Conservation (phyloP, 2,888 invertebrate genomes). For the Chalcis sispes region DNA sequence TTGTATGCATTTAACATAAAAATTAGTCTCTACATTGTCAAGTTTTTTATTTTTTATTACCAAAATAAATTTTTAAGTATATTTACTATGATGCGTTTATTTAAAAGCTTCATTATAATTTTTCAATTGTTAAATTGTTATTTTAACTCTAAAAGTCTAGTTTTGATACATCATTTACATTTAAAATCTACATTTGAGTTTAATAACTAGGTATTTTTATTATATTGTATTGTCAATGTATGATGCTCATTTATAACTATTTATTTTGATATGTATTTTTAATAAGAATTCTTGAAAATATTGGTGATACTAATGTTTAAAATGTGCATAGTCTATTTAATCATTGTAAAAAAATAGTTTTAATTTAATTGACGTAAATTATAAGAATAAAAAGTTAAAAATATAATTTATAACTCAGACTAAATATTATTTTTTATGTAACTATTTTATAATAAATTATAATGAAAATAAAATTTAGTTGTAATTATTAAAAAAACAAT, state of each 20-base stretch:
- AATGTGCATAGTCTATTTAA: constrained; percentile 11
- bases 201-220: constrained; percentile 6
- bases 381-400: constrained; percentile 21
- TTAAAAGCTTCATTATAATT: background rate
- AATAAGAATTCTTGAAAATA: constrained; percentile 7
- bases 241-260: constrained; percentile 11
- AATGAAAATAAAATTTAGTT: too few species aligned
- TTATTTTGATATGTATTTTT: constrained; percentile 32
- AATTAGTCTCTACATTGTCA: constrained; percentile 44
- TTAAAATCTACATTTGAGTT: background rate
- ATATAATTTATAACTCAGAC: constrained; percentile 10
- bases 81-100: background rate
- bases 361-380: constrained; percentile 30
- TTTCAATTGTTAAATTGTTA: constrained; percentile 9
- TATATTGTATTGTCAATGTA: constrained; percentile 23
- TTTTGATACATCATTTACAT: background rate
- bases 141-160: background rate
- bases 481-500: too few species aligned
- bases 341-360: constrained; percentile 49
- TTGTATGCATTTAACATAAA: constrained; percentile 1
- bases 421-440: constrained; percentile 15
- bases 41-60: constrained; percentile 28
- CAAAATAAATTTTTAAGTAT: background rate
- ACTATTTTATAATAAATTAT: constrained; percentile 4
- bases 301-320: constrained; percentile 15